Conservation (phyloP, 1,140 invertebrate genomes). For the Drosophila suzukii region DNA sequence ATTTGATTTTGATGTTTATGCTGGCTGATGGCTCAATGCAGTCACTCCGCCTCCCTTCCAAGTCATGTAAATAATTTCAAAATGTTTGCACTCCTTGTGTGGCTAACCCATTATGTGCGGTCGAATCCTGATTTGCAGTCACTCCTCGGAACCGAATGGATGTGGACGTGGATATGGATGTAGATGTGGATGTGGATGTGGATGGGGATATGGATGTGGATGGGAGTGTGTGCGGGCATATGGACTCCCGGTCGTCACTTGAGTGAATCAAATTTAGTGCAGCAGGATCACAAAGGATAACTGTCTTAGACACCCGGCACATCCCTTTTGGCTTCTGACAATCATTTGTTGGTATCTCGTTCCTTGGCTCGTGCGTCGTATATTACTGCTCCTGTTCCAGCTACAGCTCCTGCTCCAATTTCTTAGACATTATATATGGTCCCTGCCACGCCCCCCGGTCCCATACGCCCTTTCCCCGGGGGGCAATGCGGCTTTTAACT, state of each 20-base stretch:
- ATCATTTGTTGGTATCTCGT: slow-evolving; percentile 64
- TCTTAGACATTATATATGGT: slow-evolving; percentile 55
- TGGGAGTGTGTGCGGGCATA: slow-evolving; percentile 1
- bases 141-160: neutral
- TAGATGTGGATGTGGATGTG: neutral
- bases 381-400: slow-evolving; percentile 40
- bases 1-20: slow-evolving; percentile 81
- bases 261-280: slow-evolving; percentile 72
- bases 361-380: slow-evolving; percentile 42
- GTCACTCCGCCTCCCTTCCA: slow-evolving; percentile 12
- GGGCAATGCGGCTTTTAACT: slow-evolving; percentile 69
- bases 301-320: slow-evolving; percentile 24
- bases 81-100: slow-evolving; percentile 66
- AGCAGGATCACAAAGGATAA: slow-evolving; percentile 31
- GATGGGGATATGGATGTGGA: neutral
- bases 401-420: slow-evolving; percentile 37
- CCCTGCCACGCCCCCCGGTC: slow-evolving; percentile 44
- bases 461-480: slow-evolving; percentile 4
- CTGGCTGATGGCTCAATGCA: slow-evolving; percentile 62
- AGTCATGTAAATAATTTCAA: slow-evolving; percentile 57
- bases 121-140: slow-evolving; percentile 68
- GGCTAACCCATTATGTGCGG: slow-evolving; percentile 68
- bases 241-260: slow-evolving; percentile 41
- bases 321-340: slow-evolving; percentile 37
- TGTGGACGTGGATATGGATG: neutral